phyloP scores from a whole-genome alignment of 2,888 invertebrate genomes.

The Epiblema foenella region DNA sequence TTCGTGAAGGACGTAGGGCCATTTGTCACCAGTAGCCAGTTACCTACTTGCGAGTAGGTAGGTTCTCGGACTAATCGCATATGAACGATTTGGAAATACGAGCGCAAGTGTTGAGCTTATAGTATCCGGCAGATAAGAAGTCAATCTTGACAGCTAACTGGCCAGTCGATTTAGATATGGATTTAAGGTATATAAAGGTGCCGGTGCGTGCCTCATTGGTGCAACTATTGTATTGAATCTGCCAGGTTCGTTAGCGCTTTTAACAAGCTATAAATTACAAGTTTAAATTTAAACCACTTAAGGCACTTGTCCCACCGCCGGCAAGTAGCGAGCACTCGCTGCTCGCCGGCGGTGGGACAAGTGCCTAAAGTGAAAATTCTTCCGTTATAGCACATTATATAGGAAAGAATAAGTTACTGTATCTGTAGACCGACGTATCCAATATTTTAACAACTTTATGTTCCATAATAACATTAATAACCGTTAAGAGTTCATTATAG shows the following conservation, averaged over 20 bases:
- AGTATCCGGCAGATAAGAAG: neutral
- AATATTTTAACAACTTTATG: conserved; percentile 20
- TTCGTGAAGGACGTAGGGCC: conserved; percentile 32
- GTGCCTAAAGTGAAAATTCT: neutral
- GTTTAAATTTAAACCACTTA: neutral
- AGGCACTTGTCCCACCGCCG: too few species aligned
- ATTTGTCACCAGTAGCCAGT: conserved; percentile 28
- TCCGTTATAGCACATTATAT: neutral
- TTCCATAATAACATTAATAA: conserved; percentile 19
- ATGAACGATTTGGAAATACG: neutral
- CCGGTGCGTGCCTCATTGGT: too few species aligned
- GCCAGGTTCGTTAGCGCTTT: too few species aligned
- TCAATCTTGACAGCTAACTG: too few species aligned
- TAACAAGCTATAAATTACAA: neutral
- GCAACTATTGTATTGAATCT: too few species aligned
- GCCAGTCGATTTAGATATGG: too few species aligned
- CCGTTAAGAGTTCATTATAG: conserved; percentile 3
- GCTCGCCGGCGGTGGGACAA: too few species aligned
- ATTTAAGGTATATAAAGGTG: too few species aligned
- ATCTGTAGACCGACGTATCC: neutral
- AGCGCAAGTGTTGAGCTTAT: neutral
- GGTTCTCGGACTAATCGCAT: neutral
- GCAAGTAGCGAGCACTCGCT: too few species aligned
- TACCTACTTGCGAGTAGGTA: neutral
- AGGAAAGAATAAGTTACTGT: neutral